A percentile compares a stretch with the other conserved stretches of the same genome.
These are phyloP conservation scores for Tauraco erythrolophus DNA, from an alignment of 2,113 vertebrate genomes.

Conservation along the genomic window DNA sequence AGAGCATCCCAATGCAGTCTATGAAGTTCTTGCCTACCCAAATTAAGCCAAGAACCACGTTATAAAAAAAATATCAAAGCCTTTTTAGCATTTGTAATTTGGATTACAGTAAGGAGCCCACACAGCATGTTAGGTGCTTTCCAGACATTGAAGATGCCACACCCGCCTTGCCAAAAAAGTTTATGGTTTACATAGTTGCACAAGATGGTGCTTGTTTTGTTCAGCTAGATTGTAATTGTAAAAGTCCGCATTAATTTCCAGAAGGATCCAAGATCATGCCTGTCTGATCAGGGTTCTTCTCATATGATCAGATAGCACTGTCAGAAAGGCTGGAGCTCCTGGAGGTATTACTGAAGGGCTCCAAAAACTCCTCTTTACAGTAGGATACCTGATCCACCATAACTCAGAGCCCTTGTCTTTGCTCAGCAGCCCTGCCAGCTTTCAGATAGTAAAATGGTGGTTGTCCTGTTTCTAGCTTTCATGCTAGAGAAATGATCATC, in stretches of 20 bases:
- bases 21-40: slow-evolving; percentile 29
- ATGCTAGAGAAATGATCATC: not conserved
- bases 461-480: not conserved
- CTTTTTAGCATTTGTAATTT: slow-evolving; percentile 47
- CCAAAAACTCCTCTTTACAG: not conserved
- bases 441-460: not conserved
- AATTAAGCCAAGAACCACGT: slow-evolving; percentile 13
- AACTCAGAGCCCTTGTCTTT: not conserved
- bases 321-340: not conserved
- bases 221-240: not conserved
- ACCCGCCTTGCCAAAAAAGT: slow-evolving; percentile 44
- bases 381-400: not conserved
- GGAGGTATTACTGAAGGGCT: not conserved
- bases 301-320: not conserved
- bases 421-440: not conserved
- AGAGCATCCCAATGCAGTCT: slow-evolving; percentile 1
- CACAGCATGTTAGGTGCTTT: slow-evolving; percentile 67
- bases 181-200: slow-evolving; percentile 31
- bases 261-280: not conserved
- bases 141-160: slow-evolving; percentile 52
- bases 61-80: slow-evolving; percentile 36
- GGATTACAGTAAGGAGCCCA: slow-evolving; percentile 42
- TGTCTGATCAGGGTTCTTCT: not conserved
- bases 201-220: slow-evolving; percentile 64
- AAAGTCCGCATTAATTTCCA: slow-evolving; percentile 23